Percentiles rank a stretch among this genome's conserved stretches.
Evolutionary conservation across 2,113 vertebrate species (phyloP).

Genomic region (Heliornis fulica): DNA sequence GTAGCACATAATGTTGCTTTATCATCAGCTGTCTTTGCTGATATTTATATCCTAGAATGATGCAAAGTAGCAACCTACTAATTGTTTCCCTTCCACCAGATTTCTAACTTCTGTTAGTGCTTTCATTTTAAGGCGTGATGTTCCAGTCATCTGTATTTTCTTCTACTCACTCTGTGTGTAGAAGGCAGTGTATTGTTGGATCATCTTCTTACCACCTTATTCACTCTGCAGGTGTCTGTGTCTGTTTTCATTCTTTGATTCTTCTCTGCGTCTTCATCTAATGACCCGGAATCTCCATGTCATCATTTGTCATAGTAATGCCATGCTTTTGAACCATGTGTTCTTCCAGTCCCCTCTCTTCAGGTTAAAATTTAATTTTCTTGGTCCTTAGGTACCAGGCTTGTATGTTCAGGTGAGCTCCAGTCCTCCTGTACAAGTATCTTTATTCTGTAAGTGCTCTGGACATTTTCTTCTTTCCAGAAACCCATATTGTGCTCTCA

Average conservation of each 20-base stretch:
- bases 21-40: not conserved
- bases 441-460: not conserved
- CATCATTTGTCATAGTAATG: not conserved
- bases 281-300: not conserved
- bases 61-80: not conserved
- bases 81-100: not conserved
- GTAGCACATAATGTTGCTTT: not conserved
- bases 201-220: not conserved
- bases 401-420: not conserved
- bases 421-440: not conserved
- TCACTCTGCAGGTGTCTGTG: not conserved
- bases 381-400: not conserved
- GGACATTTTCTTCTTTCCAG: not conserved
- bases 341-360: not conserved
- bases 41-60: not conserved
- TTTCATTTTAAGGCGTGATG: not conserved
- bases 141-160: not conserved
- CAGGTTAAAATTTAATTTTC: not conserved
- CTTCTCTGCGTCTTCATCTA: not conserved
- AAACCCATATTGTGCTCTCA: not conserved
- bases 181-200: not conserved
- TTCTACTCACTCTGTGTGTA: not conserved
- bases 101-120: not conserved
- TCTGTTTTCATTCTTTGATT: not conserved
- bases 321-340: not conserved